These are phyloP conservation scores for Metopia argyrocephala DNA, from an alignment of 2,888 invertebrate genomes.

Conservation along the genomic window DNA sequence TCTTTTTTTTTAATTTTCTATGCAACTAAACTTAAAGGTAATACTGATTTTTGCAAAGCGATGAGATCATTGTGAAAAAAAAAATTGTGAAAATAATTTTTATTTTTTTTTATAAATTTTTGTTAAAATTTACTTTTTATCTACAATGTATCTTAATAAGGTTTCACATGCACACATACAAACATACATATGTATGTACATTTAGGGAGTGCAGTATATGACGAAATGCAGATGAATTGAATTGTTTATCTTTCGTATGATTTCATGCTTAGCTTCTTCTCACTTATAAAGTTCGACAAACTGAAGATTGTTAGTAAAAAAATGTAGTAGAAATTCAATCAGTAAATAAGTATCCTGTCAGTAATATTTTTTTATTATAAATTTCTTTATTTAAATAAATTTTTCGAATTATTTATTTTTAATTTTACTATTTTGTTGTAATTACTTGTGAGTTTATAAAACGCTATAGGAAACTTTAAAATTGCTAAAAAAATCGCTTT, in stretches of 20 bases:
- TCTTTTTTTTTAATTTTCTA: constrained; percentile 5
- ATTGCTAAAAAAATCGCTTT: too few species aligned
- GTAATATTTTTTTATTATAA: too few species aligned
- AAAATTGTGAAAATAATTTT: constrained; percentile 6
- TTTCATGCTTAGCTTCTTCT: constrained; percentile 48
- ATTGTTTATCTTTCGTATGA: constrained; percentile 41
- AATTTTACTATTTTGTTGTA: too few species aligned
- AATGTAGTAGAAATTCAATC: too few species aligned
- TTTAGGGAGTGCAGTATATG: not conserved
- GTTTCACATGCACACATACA: not conserved
- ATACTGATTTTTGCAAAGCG: constrained; percentile 3
- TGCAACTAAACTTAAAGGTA: constrained; percentile 48
- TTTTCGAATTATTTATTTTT: too few species aligned
- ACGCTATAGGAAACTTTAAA: too few species aligned
- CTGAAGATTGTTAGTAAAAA: too few species aligned
- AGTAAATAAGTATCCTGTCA: too few species aligned
- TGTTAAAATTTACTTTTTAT: constrained; percentile 55
- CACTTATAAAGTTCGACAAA: constrained; percentile 50
- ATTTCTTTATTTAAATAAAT: too few species aligned
- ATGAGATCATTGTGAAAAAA: constrained; percentile 45
- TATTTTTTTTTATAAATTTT: constrained; percentile 11
- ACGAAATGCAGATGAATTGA: constrained; percentile 21
- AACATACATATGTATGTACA: too few species aligned
- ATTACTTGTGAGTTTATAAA: too few species aligned
- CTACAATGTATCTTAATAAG: constrained; percentile 9